A percentile compares a stretch with the other conserved stretches of the same genome.
Evolutionary conservation across 2,888 invertebrate genomes (phyloP).

Genomic region (Plutella xylostella): DNA sequence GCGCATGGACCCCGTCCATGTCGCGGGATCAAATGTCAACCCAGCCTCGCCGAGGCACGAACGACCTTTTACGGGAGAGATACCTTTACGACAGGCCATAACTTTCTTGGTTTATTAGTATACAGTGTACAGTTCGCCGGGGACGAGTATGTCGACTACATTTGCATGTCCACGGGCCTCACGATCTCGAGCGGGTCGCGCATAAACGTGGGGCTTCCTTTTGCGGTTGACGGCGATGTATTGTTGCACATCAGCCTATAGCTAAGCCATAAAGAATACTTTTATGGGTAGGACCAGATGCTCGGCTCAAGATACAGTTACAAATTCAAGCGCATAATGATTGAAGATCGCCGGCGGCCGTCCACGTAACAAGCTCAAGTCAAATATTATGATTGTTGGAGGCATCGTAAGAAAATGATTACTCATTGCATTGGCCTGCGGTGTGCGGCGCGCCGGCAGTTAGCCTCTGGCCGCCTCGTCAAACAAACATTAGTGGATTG

Average conservation of each 20-base stretch:
- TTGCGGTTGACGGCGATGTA: slow-evolving; percentile 25
- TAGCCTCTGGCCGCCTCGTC: slow-evolving; percentile 41
- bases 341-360: slow-evolving; percentile 8
- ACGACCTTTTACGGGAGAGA: slow-evolving; percentile 30
- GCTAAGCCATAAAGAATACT: not conserved
- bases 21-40: slow-evolving; percentile 50
- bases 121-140: not conserved
- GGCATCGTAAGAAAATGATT: slow-evolving; percentile 38
- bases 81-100: slow-evolving; percentile 10
- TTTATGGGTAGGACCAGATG: slow-evolving; percentile 20
- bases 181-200: slow-evolving; percentile 17
- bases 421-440: slow-evolving; percentile 36
- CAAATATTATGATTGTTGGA: slow-evolving; percentile 29
- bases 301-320: slow-evolving; percentile 9
- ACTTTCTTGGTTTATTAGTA: slow-evolving; percentile 6
- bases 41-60: slow-evolving; percentile 39
- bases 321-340: slow-evolving; percentile 1
- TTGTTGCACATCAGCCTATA: slow-evolving; percentile 21
- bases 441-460: slow-evolving; percentile 16
- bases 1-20: slow-evolving; percentile 30
- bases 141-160: slow-evolving; percentile 14
- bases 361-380: slow-evolving; percentile 16
- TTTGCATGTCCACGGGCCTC: slow-evolving; percentile 25
- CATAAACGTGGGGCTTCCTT: slow-evolving; percentile 28
- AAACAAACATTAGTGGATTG: slow-evolving; percentile 30